Evolutionary conservation across 2,888 invertebrate genomes (phyloP), one percentile per base, ranked within the genome.

Genomic region (Leptinotarsa peninsularis): DNA sequence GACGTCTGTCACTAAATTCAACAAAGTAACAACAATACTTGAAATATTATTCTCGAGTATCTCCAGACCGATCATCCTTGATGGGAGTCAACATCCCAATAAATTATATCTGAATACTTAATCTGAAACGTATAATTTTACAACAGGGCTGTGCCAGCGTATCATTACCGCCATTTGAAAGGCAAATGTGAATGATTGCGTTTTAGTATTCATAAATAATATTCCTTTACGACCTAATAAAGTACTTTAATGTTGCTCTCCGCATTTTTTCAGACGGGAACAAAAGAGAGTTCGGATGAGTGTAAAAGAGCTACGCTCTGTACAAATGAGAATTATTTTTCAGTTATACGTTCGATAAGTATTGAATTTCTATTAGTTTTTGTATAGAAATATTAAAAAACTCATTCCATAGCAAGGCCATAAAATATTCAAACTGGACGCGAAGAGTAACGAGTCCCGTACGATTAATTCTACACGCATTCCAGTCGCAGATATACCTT

Each of bases 121-220:
- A 58, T 58, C 58, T 23, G 58, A 58, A 58, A 58, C 27, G 17
- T 58, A 58, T 58, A 58, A 58, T 23, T 58, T 58, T 58, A 58
- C 58, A 58, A 58, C 58, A 15, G 58, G 58, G 23, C 23, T 58
- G 58, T 13, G 21, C 58, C 58, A 23, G 21, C 23, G 58, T 58
- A 58, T 58, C 58, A 58, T 58, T 58, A 58, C 58, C 18, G 58
- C 58, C 21, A 58, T 58, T 58, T 58, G 58, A 58, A 58, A 58
- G 58, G 58, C 58, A 58, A 58, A 58, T 58, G 58, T 13, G 58
- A 58, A 23, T 23, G 58, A 58, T 58, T 58, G 58, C 58, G 27
- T 27, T 58, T 58, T 58, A 58, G 58, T 58, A 58, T 58, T 58
- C 58, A 58, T 58, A 58, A 58, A 58, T 58, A 58, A 58, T 58